Evolutionary conservation across 2,113 vertebrate genomes (phyloP), one percentile per base, ranked within the genome.

Genomic region (Pteruthius melanotis): DNA sequence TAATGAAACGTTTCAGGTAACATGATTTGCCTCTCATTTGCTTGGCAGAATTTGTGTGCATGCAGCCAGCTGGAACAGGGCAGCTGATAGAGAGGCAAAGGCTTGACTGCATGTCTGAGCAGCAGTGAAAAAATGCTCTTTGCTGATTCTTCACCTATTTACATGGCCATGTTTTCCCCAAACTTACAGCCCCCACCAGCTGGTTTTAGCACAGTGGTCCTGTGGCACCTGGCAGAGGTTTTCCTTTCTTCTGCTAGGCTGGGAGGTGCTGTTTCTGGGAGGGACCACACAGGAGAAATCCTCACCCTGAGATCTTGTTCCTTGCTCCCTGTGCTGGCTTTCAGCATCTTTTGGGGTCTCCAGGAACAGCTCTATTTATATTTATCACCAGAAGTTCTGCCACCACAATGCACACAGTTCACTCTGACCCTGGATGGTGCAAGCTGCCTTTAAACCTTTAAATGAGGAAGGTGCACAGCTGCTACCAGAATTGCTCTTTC

Each of bases 111-210:
- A 17, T 24, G 7, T 24, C 50, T 49, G 66, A 85, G 33, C 15
- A 85, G 33, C 15, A 35, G 21, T 42, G 68, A 83, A 50, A 33
- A 74, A 85, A 50, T 39, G 30, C 15, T 44, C 15, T 44, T 44
- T 44, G 42, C 8, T 52, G 31, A 9, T 40, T 68, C 35, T 56
- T 72, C 10, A 33, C 15, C 13, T 37, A 3, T 35, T 77, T 18
- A 59, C 44, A 9, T 9, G 40, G 20, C 30, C 14, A 6, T 4
- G 24, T 26, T 42, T 18, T 60, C 33, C 60, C 64, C 26, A 79
- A 60, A 64, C 0, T 2, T 35, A 28, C 6, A 44, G 39, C 22
- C 15, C 22, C 15, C 15, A 35, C 28, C 2, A 2, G 1, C 28
- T 86, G 42, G 6, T 59, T 76, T 76, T 59, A 79, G 15, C 2